Evolutionary conservation across 2,888 invertebrate species (phyloP).

Genomic region (Patella caerulea): DNA sequence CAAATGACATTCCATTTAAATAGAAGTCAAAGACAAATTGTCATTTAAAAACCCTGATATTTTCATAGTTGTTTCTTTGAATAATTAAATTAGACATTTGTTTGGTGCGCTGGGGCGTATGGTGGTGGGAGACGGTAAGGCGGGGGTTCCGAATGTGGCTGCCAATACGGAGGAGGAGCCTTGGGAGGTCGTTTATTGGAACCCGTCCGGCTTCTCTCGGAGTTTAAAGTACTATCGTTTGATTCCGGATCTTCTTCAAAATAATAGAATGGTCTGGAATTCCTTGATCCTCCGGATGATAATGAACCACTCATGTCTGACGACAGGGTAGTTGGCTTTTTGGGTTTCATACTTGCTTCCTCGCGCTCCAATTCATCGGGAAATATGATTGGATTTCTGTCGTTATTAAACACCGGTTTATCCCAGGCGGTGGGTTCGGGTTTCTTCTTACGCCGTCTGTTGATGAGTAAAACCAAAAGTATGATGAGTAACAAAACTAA

Average conservation of each 20-base stretch:
- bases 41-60: no score
- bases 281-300: not conserved
- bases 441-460: constrained; percentile 27
- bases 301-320: constrained; percentile 29
- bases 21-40: no score
- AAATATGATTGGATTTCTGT: constrained; percentile 58
- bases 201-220: constrained; percentile 16
- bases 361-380: constrained; percentile 56
- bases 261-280: constrained; percentile 23
- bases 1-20: no score
- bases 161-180: constrained; percentile 31
- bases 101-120: constrained; percentile 21
- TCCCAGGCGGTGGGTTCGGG: constrained; percentile 37
- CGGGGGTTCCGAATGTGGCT: constrained; percentile 31
- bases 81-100: constrained; percentile 1
- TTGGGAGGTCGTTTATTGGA: constrained; percentile 18
- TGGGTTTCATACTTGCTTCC: constrained; percentile 46
- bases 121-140: constrained; percentile 43
- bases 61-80: not conserved
- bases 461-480: constrained; percentile 40
- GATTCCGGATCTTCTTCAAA: constrained; percentile 23
- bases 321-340: constrained; percentile 46
- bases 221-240: constrained; percentile 13
- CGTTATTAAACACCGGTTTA: constrained; percentile 53
- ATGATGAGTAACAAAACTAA: constrained; percentile 41